Evolutionary conservation across 2,888 invertebrate species (phyloP).

Genomic region (Syritta pipiens): DNA sequence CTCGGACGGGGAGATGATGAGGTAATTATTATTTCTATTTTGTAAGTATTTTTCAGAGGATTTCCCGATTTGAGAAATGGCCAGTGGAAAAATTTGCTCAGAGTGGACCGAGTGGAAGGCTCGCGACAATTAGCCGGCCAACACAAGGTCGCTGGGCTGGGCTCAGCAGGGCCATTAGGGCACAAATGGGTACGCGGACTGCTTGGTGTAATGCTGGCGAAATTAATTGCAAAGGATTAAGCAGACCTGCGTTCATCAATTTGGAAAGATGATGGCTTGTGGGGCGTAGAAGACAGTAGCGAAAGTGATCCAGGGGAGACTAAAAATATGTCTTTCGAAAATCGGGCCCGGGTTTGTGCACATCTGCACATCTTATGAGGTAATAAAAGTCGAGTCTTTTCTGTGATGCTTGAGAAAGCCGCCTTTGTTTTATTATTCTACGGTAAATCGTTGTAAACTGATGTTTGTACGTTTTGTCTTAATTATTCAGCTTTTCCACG

Average conservation of each 20-base stretch:
- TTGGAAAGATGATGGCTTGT: background rate
- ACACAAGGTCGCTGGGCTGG: constrained; percentile 3
- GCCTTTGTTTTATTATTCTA: no score
- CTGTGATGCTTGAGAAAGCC: no score
- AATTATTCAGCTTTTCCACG: no score
- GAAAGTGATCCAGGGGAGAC: background rate
- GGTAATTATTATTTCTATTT: constrained; percentile 64
- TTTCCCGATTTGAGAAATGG: constrained; percentile 49
- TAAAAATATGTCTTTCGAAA: no score
- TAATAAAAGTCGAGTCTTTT: no score
- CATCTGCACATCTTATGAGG: no score
- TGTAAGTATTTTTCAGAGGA: constrained; percentile 51
- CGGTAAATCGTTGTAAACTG: no score
- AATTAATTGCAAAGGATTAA: constrained; percentile 19
- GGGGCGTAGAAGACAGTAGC: background rate
- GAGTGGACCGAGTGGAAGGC: constrained; percentile 5
- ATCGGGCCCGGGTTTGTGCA: no score
- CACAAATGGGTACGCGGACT: constrained; percentile 10
- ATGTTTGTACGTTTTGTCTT: no score
- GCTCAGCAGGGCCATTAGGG: constrained; percentile 21
- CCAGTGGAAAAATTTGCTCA: constrained; percentile 22
- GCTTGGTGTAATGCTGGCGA: constrained; percentile 13
- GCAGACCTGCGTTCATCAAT: background rate
- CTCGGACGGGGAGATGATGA: constrained; percentile 63
- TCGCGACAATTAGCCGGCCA: constrained; percentile 38